A percentile compares a stretch with the other conserved stretches of the same genome.
Conservation (phyloP, 2,113 vertebrate genomes). For the Ibidorhyncha struthersii region DNA sequence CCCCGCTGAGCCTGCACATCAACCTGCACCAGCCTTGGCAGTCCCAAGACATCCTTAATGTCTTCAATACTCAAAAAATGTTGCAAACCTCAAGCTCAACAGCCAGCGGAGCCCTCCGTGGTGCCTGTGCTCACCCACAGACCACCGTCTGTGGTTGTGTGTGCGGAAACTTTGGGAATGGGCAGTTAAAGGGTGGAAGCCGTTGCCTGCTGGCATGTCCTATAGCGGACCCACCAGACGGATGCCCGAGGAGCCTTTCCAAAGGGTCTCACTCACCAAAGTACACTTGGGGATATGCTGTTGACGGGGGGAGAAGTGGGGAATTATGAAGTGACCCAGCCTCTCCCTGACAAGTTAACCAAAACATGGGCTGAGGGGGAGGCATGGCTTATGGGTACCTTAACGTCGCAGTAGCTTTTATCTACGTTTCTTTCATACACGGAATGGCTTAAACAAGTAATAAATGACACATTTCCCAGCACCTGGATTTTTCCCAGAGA, state of each 20-base stretch:
- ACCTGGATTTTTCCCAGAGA: background rate
- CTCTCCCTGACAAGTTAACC: background rate
- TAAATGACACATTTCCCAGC: background rate
- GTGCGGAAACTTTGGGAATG: background rate
- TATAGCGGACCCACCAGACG: too few species aligned
- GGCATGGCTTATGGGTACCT: background rate
- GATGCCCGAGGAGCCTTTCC: accelerated
- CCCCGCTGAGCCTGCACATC: background rate
- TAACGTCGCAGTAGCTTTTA: background rate
- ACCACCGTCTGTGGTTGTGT: accelerated
- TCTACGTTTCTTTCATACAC: background rate
- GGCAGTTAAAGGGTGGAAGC: background rate
- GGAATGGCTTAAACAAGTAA: background rate
- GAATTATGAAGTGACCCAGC: background rate
- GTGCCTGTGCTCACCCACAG: background rate
- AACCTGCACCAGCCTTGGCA: background rate
- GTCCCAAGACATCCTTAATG: background rate
- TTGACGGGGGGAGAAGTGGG: background rate
- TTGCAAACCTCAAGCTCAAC: background rate
- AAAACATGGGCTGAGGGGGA: background rate
- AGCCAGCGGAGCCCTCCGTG: background rate
- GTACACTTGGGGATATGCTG: background rate
- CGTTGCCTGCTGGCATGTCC: background rate
- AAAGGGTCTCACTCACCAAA: background rate
- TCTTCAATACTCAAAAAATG: background rate